These are phyloP conservation scores for Metalampra italica DNA, from an alignment of 2,888 invertebrate genomes.

Conservation along the genomic window DNA sequence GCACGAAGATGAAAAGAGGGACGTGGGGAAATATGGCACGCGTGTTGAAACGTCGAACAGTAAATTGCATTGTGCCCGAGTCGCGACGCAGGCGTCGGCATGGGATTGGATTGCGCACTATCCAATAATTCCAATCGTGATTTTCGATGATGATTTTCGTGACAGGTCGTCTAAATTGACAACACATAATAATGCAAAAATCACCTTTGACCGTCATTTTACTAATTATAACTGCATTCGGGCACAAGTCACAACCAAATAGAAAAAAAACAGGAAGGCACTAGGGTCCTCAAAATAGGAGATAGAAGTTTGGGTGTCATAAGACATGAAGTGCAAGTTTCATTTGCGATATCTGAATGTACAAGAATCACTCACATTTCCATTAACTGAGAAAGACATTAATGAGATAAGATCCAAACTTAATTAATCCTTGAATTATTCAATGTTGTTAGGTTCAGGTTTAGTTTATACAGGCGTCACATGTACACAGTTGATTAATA, in stretches of 20 bases:
- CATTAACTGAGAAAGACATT: no score
- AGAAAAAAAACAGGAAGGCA: no score
- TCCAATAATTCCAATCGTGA: conserved; percentile 64
- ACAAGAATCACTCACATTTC: no score
- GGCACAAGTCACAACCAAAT: no score
- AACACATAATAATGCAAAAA: neutral
- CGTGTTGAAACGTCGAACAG: conserved; percentile 56
- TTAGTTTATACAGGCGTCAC: conserved; percentile 33
- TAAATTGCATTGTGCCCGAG: conserved; percentile 60
- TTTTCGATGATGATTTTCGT: conserved; percentile 59
- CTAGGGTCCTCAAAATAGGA: no score
- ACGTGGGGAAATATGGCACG: conserved; percentile 34
- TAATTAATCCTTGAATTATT: conserved; percentile 25
- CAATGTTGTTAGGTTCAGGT: conserved; percentile 28
- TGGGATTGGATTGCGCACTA: conserved; percentile 67
- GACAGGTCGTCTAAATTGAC: conserved; percentile 28
- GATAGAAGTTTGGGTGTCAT: no score
- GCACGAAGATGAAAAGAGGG: conserved; percentile 45
- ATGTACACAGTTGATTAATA: conserved; percentile 38
- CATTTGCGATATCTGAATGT: no score
- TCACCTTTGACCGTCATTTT: neutral
- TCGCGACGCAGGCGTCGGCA: conserved; percentile 43
- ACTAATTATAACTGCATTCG: no score
- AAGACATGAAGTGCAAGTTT: no score
- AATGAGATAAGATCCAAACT: neutral